Evolutionary conservation across 2,888 invertebrate genomes (phyloP), one percentile per base, ranked within the genome.

Genomic region (Chorisops tibialis): DNA sequence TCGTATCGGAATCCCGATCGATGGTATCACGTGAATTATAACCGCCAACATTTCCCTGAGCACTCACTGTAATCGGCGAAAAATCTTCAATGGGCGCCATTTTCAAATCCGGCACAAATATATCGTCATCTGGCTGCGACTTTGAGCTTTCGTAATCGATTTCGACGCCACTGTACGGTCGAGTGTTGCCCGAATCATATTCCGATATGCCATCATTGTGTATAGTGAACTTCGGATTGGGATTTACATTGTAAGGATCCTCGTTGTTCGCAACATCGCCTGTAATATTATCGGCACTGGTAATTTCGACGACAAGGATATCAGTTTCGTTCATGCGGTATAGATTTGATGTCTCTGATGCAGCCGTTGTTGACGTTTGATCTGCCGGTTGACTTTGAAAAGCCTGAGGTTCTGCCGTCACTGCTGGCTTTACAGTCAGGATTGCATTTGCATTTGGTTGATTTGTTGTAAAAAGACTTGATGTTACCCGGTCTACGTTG

Each of bases 1-100:
- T 78, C 2, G 78, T 79, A 61, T 79, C 79, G 0, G 79, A 78
- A 52, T 79, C 78, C 6, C 76, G 70, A 66, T 78, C 77, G 37
- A 73, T 60, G 24, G 66, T 63, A 6, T 63, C 63, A 30, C 58
- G 49, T 12, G 24, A 14, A 16, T 47, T 7, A 22, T 37, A n/a
- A 9, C 16, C 11, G 4, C n/a, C n/a, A 59, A 68, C 0, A 70
- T 69, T 45, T 70, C 72, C 9, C 67, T 69, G 3, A 68, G 70
- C 37, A 69, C 67, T 1, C 67, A 67, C 12, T 71, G 71, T 1
- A 71, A 71, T 3, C 71, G 72, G 1, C n/a, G 51, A 19, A 1
- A 49, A 24, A 4, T 63, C 61, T 63, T 73, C 59, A 11, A 60
- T 24, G 9, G 54, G 60, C 18, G 56, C 62, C 16, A 62, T 37